phyloP scores from a whole-genome alignment of 1,140 invertebrate genomes.

The Nephotettix cincticeps region DNA sequence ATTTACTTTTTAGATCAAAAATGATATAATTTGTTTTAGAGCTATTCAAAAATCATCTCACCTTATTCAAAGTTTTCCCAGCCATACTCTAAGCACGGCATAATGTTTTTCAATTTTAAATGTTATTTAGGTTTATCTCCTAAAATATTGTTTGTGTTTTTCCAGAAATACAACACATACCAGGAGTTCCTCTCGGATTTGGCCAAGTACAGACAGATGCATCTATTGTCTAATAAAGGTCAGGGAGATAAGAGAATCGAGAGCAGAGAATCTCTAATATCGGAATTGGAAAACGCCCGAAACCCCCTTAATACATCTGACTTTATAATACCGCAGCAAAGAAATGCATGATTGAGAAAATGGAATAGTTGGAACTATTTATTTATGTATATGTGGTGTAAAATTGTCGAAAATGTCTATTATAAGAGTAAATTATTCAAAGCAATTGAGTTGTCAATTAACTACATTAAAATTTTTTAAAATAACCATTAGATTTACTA shows the following conservation, averaged over 20 bases:
- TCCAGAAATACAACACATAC: conserved; percentile 2
- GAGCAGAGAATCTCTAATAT: not conserved
- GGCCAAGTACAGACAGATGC: not conserved
- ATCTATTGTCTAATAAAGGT: not conserved
- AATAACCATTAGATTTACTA: too few species aligned
- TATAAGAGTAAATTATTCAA: too few species aligned
- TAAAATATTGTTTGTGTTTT: not conserved
- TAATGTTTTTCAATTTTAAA: not conserved
- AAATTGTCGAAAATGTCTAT: too few species aligned
- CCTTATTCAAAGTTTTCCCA: not conserved
- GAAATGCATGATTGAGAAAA: too few species aligned
- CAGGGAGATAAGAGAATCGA: not conserved
- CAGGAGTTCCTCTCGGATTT: not conserved
- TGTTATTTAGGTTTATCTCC: not conserved
- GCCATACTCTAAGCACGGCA: not conserved
- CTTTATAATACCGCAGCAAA: not conserved
- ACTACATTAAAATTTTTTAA: too few species aligned
- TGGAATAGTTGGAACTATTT: too few species aligned
- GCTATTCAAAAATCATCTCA: not conserved
- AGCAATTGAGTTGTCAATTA: too few species aligned
- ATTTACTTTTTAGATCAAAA: too few species aligned
- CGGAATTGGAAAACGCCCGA: not conserved
- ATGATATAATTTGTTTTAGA: not conserved
- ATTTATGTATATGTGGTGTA: too few species aligned
- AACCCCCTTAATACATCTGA: not conserved